Conservation (phyloP, 2,888 invertebrate species). For the Erebia aethiops region DNA sequence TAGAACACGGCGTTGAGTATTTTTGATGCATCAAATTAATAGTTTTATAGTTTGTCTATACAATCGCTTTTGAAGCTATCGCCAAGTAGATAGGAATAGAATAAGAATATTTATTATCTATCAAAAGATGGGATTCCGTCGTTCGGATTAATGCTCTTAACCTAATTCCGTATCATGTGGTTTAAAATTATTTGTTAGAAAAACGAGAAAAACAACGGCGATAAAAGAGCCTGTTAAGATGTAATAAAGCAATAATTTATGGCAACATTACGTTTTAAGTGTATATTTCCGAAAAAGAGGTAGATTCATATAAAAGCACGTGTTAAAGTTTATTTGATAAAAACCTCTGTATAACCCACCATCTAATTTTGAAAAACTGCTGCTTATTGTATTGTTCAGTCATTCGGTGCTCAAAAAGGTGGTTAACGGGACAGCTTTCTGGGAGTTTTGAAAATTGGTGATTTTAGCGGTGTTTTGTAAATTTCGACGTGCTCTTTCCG, state of each 20-base stretch:
- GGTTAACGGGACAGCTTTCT: too few relatives aligned
- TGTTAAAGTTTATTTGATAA: too few relatives aligned
- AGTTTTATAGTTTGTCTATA: constrained; percentile 17
- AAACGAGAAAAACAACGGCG: background rate
- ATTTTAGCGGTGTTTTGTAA: too few relatives aligned
- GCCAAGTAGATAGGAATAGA: constrained; percentile 5
- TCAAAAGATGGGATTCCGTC: background rate
- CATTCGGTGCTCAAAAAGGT: too few relatives aligned
- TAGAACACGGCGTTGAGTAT: background rate
- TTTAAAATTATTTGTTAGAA: background rate
- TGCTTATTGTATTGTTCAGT: too few relatives aligned
- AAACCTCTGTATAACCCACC: too few relatives aligned
- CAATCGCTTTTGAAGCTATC: constrained; percentile 21
- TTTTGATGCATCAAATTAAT: constrained; percentile 19
- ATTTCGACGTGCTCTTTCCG: too few relatives aligned
- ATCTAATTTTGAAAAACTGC: too few relatives aligned
- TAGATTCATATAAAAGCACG: too few relatives aligned
- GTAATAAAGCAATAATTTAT: background rate
- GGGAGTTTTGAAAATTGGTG: too few relatives aligned
- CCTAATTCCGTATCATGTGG: background rate
- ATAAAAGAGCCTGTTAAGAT: background rate
- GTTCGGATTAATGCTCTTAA: background rate
- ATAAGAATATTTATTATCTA: constrained; percentile 9
- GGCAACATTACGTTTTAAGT: background rate
- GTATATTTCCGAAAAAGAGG: too few relatives aligned